A percentile compares a stretch with the other conserved stretches of the same genome.
These are phyloP conservation scores for Paramisgurnus dabryanus DNA, from an alignment of 2,113 vertebrate genomes.

Conservation along the genomic window DNA sequence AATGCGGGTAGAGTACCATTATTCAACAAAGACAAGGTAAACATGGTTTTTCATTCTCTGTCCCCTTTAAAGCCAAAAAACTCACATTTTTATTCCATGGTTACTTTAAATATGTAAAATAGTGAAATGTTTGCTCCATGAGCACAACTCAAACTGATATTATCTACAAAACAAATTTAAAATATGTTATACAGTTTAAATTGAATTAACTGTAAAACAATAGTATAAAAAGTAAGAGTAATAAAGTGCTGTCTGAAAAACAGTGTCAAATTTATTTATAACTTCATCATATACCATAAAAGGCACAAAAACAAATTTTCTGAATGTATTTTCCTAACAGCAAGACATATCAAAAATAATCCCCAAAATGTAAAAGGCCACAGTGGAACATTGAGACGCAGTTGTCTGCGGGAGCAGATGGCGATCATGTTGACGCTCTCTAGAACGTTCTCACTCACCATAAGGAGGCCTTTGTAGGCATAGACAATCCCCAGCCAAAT, in stretches of 20 bases:
- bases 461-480: slow-evolving; percentile 97
- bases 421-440: background rate
- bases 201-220: no score
- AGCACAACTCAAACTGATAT: no score
- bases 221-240: background rate
- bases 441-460: slow-evolving; percentile 80
- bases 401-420: slow-evolving; percentile 37
- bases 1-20: no score
- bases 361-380: background rate
- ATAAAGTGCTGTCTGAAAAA: background rate
- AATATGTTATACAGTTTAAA: no score
- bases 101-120: no score
- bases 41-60: no score
- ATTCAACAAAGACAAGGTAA: no score
- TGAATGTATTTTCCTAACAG: background rate
- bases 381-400: background rate
- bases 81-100: no score
- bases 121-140: no score
- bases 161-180: no score
- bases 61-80: no score
- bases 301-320: background rate
- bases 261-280: background rate
- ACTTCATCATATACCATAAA: background rate
- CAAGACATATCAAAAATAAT: background rate
- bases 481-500: slow-evolving; percentile 99